phyloP scores from a whole-genome alignment of 2,113 vertebrate genomes.

The Cathartes aura region DNA sequence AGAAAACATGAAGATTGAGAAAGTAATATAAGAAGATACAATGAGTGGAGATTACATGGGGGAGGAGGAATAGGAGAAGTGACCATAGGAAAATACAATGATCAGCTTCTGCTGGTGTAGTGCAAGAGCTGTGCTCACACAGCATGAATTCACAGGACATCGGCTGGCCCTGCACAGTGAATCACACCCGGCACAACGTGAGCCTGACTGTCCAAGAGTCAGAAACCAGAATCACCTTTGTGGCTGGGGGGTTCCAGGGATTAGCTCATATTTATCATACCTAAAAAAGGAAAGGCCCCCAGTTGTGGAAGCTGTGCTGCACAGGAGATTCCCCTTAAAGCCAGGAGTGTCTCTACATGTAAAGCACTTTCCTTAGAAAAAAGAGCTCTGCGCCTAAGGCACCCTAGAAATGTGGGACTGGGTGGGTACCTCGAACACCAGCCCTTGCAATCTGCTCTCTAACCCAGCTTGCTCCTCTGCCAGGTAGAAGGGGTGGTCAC shows the following conservation, averaged over 20 bases:
- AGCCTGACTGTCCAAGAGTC: no score
- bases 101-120: neutral
- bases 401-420: neutral
- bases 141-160: rapidly evolving
- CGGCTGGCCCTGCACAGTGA: rapidly evolving
- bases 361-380: neutral
- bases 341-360: neutral
- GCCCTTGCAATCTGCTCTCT: neutral
- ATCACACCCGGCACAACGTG: neutral
- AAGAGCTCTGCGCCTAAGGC: neutral
- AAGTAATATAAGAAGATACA: neutral
- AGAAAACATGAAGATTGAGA: neutral
- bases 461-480: neutral
- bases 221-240: neutral
- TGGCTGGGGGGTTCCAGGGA: neutral
- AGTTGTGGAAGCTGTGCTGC: neutral
- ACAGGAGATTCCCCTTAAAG: neutral
- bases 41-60: neutral
- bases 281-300: neutral
- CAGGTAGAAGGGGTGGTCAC: neutral
- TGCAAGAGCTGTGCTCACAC: neutral
- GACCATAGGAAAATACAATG: neutral
- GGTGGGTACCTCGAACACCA: neutral
- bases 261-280: neutral
- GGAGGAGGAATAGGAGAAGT: neutral